Base-by-base conservation (phyloP, 2,113 vertebrate species). In the Triplophysa dalaica region DNA sequence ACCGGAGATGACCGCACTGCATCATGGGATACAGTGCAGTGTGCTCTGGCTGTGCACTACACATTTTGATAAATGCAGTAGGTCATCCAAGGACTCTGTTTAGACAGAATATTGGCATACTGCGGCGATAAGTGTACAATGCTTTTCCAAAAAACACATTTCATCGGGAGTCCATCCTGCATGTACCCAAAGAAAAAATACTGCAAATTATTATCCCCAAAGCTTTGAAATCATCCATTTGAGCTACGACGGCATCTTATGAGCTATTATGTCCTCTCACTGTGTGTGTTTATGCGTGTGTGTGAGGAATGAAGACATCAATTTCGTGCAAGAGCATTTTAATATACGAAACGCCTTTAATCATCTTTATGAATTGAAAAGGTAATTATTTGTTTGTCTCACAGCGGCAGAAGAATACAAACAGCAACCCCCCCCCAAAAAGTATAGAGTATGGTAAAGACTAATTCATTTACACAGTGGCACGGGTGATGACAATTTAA, bases 401-500 rank as follows among this genome's bases (percentile, higher is more conserved):
- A 45, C 74, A 29, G 63, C 17, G 5, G 3, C 70, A 74, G 60
- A 21, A 16, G 54, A 7, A 14, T 38, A 41, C 13, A 38, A 61
- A 41, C n/a, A 24, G 10, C n/a, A 11, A 38, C 13, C 16, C 10
- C 19, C 19, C 19, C 19, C 5, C 14, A 16, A 6, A 62, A 73
- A 16, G 17, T 8, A 38, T 38, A 38, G 54, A 38, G 77, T 75
- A 77, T 76, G 45, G 68, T 77, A 58, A 24, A 77, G 60, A 70
- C 26, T 79, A 43, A n/a, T 77, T 38, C 54, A 60, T 74, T 29
- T 67, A 48, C 66, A 43, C 43, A 54, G n/a, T 69, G 58, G 68
- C 67, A 54, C 24, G 24, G 24, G 24, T 68, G 82, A 77, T 82
- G 56, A 82, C 54, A 68, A 58, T 69, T 67, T 68, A 66, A n/a